Conservation (phyloP, 2,797 vertebrate species). For the Sparidentex hasta region DNA sequence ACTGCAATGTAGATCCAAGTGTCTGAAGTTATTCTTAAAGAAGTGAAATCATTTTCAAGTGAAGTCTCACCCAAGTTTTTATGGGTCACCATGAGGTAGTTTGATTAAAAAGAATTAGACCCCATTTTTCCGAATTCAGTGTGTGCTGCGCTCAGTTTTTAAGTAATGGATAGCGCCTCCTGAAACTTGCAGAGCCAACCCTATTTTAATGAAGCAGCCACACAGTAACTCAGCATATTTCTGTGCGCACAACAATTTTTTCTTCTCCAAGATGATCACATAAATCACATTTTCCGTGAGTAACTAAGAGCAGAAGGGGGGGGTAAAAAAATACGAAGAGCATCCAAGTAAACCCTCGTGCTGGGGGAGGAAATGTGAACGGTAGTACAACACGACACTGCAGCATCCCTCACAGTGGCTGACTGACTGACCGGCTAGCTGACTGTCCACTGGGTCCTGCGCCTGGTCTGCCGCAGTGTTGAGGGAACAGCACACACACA, state of each 20-base stretch:
- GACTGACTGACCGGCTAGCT: slow-evolving; percentile 60
- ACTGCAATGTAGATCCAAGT: slow-evolving; percentile 31
- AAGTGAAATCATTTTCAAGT: slow-evolving; percentile 48
- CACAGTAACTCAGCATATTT: slow-evolving; percentile 82
- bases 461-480: slow-evolving; percentile 77
- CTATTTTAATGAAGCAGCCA: slow-evolving; percentile 80
- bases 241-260: slow-evolving; percentile 62
- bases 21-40: slow-evolving; percentile 50
- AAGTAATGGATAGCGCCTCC: slow-evolving; percentile 76
- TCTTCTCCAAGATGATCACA: slow-evolving; percentile 64
- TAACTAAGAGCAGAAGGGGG: slow-evolving; percentile 54
- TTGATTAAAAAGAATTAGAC: slow-evolving; percentile 72
- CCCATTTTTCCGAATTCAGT: slow-evolving; percentile 60
- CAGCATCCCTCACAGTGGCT: slow-evolving; percentile 68
- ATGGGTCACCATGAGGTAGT: slow-evolving; percentile 57
- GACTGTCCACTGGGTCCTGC: slow-evolving; percentile 71
- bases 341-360: slow-evolving; percentile 60
- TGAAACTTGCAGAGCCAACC: slow-evolving; percentile 79
- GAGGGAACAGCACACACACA: slow-evolving; percentile 63
- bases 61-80: slow-evolving; percentile 66
- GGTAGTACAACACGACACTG: slow-evolving; percentile 38
- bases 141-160: slow-evolving; percentile 65
- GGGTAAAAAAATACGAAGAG: slow-evolving; percentile 46
- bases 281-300: slow-evolving; percentile 79
- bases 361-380: slow-evolving; percentile 40